These are phyloP conservation scores for Entosphenus tridentatus DNA, from an alignment of 2,113 vertebrate genomes.

Conservation along the genomic window DNA sequence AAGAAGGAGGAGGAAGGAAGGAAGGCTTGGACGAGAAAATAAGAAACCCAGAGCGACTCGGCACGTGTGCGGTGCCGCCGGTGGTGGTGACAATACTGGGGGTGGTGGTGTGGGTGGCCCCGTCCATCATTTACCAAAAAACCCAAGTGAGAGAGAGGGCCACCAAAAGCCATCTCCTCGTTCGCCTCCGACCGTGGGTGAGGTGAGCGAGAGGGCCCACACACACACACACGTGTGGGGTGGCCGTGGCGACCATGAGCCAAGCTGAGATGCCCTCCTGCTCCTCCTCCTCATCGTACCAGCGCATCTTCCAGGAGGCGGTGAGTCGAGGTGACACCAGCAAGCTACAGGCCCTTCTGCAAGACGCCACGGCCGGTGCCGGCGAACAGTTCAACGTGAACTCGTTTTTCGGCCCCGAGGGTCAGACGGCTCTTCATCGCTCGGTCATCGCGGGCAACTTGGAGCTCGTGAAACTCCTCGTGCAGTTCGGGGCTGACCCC, in stretches of 20 bases:
- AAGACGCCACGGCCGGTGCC: constrained; percentile 71
- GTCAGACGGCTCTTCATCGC: constrained; percentile 87
- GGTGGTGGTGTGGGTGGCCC: no score
- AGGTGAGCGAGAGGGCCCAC: no score
- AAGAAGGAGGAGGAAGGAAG: no score
- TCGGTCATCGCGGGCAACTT: constrained; percentile 91
- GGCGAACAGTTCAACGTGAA: constrained; percentile 82
- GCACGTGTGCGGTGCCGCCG: no score
- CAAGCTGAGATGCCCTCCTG: constrained; percentile 75
- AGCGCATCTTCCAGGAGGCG: constrained; percentile 77
- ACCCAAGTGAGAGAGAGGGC: no score
- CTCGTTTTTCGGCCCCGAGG: constrained; percentile 72
- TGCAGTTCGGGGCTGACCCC: constrained; percentile 89
- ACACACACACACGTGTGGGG: no score
- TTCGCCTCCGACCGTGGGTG: no score
- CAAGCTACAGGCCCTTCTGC: constrained; percentile 77
- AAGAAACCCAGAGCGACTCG: no score
- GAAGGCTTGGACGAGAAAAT: no score
- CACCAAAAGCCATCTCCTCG: no score
- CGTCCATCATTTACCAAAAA: no score
- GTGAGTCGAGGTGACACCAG: constrained; percentile 82
- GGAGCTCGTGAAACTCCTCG: constrained; percentile 88
- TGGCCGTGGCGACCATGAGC: constrained; percentile 41
- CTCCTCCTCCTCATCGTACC: constrained; percentile 38
- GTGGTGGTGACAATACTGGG: no score